Evolutionary conservation across 1,140 invertebrate genomes (phyloP), one percentile per base, ranked within the genome.

Genomic region (Drosophila nannoptera): DNA sequence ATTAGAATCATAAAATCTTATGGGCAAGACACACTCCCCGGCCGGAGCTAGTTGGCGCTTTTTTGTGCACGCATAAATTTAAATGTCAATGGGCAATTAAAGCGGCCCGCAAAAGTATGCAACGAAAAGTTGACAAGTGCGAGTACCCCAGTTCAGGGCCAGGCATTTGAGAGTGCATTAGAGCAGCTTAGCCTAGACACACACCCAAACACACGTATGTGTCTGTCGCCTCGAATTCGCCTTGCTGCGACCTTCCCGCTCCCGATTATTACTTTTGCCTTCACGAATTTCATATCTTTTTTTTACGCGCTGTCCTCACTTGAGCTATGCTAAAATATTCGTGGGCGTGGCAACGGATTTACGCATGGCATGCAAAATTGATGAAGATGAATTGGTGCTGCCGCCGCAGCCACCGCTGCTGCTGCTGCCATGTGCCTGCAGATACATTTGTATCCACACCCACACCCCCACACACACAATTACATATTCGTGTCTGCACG

Each of bases 371-470:
- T 80, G 69, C 76, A 74, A 69, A 83, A 86, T 80, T 84, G 81
- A 84, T 86, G 80, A 84, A 86, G 81, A 84, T 83, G 80, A 83
- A 84, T 83, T 22, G 22, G n/a, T n/a, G n/a, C n/a, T n/a, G n/a
- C n/a, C n/a, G n/a, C n/a, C n/a, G n/a, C n/a, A n/a, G n/a, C n/a
- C n/a, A n/a, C n/a, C n/a, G n/a, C n/a, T 83, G 63, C 78, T 32
- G 60, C 36, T 50, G 74, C 75, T 74, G 71, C 54, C 50, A 55
- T 40, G 58, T 56, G 6, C 35, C 48, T 38, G 60, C 45, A 62
- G 59, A 55, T 63, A 55, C 52, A 54, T 33, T 42, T 46, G 35
- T 56, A 62, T 54, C 58, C 7, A 22, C 35, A 5, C 11, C 3
- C 16, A 43, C 40, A 33, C 31, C 36, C 29, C 50, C 53, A 31